Evolutionary conservation across 2,797 vertebrate species (phyloP).

Genomic region (Threskiornis aethiopicus): DNA sequence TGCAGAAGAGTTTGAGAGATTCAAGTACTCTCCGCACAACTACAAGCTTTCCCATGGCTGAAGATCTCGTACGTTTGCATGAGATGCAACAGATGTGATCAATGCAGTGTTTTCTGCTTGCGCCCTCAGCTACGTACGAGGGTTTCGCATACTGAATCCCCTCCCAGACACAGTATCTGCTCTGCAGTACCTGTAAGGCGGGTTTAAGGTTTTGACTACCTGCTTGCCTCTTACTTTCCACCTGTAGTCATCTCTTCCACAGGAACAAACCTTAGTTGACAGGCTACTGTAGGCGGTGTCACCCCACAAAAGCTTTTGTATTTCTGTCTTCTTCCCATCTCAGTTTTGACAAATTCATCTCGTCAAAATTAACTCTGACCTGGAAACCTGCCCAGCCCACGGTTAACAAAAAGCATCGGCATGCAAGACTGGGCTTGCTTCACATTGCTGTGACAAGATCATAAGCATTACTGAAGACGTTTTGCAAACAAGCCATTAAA

Average conservation of each 20-base stretch:
- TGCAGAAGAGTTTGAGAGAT: neutral
- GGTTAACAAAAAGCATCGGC: neutral
- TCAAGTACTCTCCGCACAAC: neutral
- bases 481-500: neutral
- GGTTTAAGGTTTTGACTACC: neutral
- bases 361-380: neutral
- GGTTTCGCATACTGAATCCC: neutral
- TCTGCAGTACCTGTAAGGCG: neutral
- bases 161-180: neutral
- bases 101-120: neutral
- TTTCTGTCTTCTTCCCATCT: neutral
- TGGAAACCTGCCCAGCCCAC: neutral
- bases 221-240: neutral
- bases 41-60: neutral
- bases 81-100: neutral
- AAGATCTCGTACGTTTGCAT: neutral
- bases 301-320: neutral
- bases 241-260: neutral
- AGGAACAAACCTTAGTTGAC: neutral
- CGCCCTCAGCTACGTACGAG: rapidly evolving
- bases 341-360: neutral
- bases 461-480: rapidly evolving
- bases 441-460: neutral
- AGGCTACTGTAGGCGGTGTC: neutral
- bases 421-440: neutral